A percentile compares a stretch with the other conserved stretches of the same genome.
Conservation (phyloP, 2,113 vertebrate genomes). For the Boleophthalmus pectinirostris region DNA sequence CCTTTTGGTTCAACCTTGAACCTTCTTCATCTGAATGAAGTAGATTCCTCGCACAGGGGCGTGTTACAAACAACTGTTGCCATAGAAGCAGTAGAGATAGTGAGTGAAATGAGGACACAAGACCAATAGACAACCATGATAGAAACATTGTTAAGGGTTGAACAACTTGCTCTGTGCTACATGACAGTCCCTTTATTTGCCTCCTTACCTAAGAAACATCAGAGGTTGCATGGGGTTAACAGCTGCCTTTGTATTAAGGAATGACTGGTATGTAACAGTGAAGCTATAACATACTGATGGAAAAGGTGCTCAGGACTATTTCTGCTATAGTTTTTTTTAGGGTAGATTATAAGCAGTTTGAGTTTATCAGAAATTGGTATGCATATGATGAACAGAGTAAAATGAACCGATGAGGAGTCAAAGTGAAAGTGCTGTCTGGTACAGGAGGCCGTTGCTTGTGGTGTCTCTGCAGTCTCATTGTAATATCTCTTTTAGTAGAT, state of each 20-base stretch:
- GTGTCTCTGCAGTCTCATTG: slow-evolving; percentile 15
- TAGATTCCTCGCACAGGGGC: slow-evolving; percentile 34
- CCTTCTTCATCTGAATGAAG: slow-evolving; percentile 45
- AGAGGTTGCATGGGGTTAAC: slow-evolving; percentile 57
- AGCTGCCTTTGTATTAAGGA: slow-evolving; percentile 58
- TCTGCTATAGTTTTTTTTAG: slow-evolving; percentile 7
- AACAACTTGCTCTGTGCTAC: slow-evolving; percentile 2
- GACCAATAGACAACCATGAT: slow-evolving; percentile 5
- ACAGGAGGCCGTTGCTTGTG: slow-evolving; percentile 19
- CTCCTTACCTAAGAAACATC: slow-evolving; percentile 31
- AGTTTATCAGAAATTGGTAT: slow-evolving; percentile 20
- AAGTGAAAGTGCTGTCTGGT: slow-evolving; percentile 16
- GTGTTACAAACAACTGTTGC: slow-evolving; percentile 11
- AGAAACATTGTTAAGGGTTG: background rate
- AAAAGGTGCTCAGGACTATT: slow-evolving; percentile 14
- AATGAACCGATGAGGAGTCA: slow-evolving; percentile 23
- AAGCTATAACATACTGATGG: slow-evolving; percentile 39
- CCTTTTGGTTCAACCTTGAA: slow-evolving; percentile 66
- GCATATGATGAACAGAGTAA: slow-evolving; percentile 22
- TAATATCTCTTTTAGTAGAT: slow-evolving; percentile 18
- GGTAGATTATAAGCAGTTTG: slow-evolving; percentile 27
- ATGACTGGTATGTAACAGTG: slow-evolving; percentile 65
- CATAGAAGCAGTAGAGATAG: slow-evolving; percentile 18
- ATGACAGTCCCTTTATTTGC: background rate
- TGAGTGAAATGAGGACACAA: slow-evolving; percentile 26